Percentiles rank a stretch among this genome's conserved stretches.
These are phyloP conservation scores for Neopelma chrysocephalum DNA, from an alignment of 2,797 vertebrate genomes.

Conservation along the genomic window DNA sequence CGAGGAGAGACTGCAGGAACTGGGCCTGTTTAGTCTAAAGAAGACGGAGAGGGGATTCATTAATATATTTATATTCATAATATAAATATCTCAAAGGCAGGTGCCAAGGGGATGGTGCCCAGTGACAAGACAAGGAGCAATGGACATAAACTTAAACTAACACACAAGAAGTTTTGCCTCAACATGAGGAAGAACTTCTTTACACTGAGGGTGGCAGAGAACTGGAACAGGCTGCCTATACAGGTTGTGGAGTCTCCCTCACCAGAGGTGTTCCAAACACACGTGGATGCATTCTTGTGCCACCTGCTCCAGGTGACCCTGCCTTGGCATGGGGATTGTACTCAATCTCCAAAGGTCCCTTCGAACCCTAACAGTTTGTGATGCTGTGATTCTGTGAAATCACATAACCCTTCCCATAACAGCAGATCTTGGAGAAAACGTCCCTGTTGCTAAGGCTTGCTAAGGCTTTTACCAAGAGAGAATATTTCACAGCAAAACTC, in stretches of 20 bases:
- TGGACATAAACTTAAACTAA: neutral
- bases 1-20: neutral
- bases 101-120: neutral
- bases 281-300: accelerated
- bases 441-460: accelerated
- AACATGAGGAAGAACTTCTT: neutral
- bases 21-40: neutral
- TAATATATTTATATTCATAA: too few species aligned
- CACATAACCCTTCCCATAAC: neutral
- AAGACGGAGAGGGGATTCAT: neutral
- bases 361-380: neutral
- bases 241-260: neutral
- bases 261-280: too few species aligned
- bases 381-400: neutral
- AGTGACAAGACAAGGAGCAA: neutral
- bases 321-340: neutral
- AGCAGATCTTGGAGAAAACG: neutral
- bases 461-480: neutral
- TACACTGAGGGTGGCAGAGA: neutral
- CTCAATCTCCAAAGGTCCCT: neutral
- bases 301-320: neutral
- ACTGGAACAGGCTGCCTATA: neutral
- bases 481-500: neutral
- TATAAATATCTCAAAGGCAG: neutral
- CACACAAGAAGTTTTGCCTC: neutral